These are phyloP conservation scores for Panorpa germanica DNA, from an alignment of 2,888 invertebrate genomes.

Conservation along the genomic window DNA sequence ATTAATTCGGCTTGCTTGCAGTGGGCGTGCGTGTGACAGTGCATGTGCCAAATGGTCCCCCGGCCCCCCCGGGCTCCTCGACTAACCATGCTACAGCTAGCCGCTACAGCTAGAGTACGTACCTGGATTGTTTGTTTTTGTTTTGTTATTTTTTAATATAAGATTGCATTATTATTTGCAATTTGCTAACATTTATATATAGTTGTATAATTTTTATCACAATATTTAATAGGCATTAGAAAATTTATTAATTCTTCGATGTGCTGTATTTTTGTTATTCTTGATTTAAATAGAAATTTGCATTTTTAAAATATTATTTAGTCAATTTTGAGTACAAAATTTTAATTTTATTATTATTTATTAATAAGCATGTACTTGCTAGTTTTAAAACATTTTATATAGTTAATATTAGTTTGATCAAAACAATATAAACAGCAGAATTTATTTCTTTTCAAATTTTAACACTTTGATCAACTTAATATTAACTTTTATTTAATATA, in stretches of 20 bases:
- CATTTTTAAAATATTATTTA: slow-evolving; percentile 1
- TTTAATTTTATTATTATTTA: background rate
- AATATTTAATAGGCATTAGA: too few species aligned
- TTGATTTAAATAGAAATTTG: slow-evolving; percentile 3
- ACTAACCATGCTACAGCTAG: too few species aligned
- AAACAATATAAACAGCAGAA: background rate
- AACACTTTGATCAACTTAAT: background rate
- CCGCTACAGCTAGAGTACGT: too few species aligned
- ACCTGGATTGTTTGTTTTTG: too few species aligned
- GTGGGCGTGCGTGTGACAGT: slow-evolving; percentile 80
- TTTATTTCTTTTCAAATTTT: background rate
- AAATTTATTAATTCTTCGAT: too few species aligned
- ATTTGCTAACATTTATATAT: too few species aligned
- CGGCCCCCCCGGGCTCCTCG: too few species aligned
- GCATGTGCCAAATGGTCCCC: slow-evolving; percentile 58
- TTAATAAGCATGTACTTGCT: background rate
- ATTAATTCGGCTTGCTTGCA: slow-evolving; percentile 48
- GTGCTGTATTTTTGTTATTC: slow-evolving; percentile 1
- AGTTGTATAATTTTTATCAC: too few species aligned
- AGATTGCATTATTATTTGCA: too few species aligned
- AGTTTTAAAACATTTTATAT: background rate
- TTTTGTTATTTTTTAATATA: too few species aligned
- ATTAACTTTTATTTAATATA: background rate
- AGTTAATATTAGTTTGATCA: background rate
- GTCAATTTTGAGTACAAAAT: background rate